Conservation (phyloP, 1,140 invertebrate genomes). For the Nixonia krombeini region DNA sequence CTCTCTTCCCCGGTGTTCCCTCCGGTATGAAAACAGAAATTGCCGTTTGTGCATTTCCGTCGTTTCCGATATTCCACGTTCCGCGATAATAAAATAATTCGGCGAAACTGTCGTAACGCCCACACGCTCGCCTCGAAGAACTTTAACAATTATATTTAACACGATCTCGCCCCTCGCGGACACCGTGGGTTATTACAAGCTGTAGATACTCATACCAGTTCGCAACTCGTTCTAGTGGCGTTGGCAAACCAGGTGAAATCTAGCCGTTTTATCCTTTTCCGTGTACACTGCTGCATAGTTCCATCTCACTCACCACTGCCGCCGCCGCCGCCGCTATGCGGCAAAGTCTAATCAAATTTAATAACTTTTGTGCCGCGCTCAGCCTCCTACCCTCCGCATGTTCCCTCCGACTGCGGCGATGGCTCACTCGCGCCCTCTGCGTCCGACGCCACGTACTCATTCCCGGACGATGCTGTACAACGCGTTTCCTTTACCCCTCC, state of each 20-base stretch:
- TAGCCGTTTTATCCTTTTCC: conserved; percentile 50
- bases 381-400: conserved; percentile 16
- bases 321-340: conserved; percentile 57
- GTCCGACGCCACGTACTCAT: conserved; percentile 27
- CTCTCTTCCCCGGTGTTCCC: neutral
- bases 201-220: conserved; percentile 60
- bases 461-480: neutral
- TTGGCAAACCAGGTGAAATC: conserved; percentile 63
- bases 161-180: conserved; percentile 56
- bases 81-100: conserved; percentile 59
- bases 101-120: conserved; percentile 57
- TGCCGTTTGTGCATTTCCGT: conserved; percentile 5
- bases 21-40: conserved; percentile 4
- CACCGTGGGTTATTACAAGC: conserved; percentile 55
- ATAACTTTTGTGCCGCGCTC: conserved; percentile 65
- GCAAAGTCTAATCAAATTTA: conserved; percentile 70
- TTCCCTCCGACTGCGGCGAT: conserved; percentile 40
- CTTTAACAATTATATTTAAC: conserved; percentile 70
- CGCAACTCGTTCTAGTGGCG: conserved; percentile 54
- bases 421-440: too few relatives aligned
- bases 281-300: conserved; percentile 43
- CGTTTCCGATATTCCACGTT: neutral
- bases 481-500: neutral
- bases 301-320: conserved; percentile 45
- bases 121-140: conserved; percentile 56